Conservation (phyloP, 2,888 invertebrate genomes). For the Cistogaster globosa region DNA sequence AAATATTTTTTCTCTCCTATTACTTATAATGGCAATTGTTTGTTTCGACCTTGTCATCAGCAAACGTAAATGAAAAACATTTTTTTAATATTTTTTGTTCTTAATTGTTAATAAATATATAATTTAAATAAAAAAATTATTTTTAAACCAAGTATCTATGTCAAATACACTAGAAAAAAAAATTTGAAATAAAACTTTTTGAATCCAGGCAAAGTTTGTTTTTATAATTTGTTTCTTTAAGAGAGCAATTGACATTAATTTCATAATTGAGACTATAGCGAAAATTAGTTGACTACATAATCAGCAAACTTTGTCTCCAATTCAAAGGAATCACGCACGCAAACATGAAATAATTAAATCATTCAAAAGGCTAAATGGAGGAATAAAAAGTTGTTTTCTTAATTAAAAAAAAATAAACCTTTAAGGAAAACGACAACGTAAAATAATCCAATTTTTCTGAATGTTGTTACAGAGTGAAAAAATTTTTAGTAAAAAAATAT, state of each 20-base stretch:
- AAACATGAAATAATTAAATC: background rate
- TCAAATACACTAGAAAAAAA: background rate
- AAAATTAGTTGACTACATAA: constrained; percentile 18
- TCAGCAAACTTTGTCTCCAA: background rate
- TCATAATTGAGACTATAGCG: background rate
- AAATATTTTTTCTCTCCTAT: no score
- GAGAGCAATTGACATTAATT: constrained; percentile 37
- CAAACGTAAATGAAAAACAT: no score
- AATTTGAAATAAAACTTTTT: background rate
- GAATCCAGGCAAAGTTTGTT: background rate
- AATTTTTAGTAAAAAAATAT: no score
- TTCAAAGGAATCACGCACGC: constrained; percentile 27
- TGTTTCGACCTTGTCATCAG: no score
- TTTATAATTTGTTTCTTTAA: background rate
- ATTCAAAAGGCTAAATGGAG: background rate
- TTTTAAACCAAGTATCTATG: background rate
- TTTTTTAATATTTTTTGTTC: no score
- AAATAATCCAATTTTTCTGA: no score
- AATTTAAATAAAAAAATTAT: background rate
- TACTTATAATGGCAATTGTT: no score
- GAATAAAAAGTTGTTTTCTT: background rate
- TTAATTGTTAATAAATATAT: no score
- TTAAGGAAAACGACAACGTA: background rate
- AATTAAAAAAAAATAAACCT: background rate
- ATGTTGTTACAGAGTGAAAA: no score